phyloP scores from a whole-genome alignment of 2,888 invertebrate species.

The Leptodirus hochenwartii region DNA sequence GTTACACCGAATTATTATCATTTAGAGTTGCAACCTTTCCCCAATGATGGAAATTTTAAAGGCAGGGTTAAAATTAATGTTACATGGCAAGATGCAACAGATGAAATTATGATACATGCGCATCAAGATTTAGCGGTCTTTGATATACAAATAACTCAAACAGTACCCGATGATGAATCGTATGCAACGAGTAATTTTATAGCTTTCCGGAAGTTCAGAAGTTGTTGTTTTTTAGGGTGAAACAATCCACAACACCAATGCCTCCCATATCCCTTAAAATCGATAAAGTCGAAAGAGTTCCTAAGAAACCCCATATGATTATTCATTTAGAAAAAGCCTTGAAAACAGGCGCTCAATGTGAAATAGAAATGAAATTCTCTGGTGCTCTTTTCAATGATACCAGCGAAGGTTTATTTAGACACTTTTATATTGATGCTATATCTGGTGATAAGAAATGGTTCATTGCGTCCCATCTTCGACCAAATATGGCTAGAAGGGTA shows the following conservation, averaged over 20 bases:
- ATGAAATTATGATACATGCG: constrained; percentile 45
- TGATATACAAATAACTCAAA: constrained; percentile 28
- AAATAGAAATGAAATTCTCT: constrained; percentile 43
- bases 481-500: constrained; percentile 53
- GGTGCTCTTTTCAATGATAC: constrained; percentile 44
- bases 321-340: constrained; percentile 39
- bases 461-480: constrained; percentile 48
- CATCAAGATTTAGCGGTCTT: constrained; percentile 43
- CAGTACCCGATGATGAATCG: constrained; percentile 20
- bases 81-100: constrained; percentile 41
- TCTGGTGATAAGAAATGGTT: constrained; percentile 30
- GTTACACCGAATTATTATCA: constrained; percentile 47
- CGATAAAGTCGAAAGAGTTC: constrained; percentile 31
- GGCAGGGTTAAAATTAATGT: constrained; percentile 52
- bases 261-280: constrained; percentile 20
- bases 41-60: constrained; percentile 43
- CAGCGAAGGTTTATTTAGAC: constrained; percentile 52
- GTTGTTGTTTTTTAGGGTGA: constrained; percentile 15
- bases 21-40: constrained; percentile 45
- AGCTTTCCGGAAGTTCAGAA: too few species aligned
- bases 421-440: constrained; percentile 33
- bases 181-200: constrained; percentile 15
- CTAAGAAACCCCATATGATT: constrained; percentile 41
- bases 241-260: constrained; percentile 15
- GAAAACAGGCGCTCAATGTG: constrained; percentile 36